Percentiles rank a stretch among this genome's conserved stretches.
phyloP scores from a whole-genome alignment of 2,888 invertebrate species.

The Andrena bucephala region DNA sequence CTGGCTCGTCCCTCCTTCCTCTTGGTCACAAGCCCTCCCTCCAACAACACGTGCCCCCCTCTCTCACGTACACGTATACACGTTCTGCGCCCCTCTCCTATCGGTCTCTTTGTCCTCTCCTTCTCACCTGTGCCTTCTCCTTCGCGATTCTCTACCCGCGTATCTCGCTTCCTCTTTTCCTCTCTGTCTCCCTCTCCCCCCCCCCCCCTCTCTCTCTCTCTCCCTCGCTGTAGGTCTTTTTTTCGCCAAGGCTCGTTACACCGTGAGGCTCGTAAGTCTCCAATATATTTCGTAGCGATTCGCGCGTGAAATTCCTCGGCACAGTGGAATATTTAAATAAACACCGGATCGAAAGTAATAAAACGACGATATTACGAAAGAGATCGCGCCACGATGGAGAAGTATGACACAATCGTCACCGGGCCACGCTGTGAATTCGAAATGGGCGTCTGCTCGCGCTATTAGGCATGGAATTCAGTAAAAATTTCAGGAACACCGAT shows the following conservation, averaged over 20 bases:
- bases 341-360: slow-evolving; percentile 24
- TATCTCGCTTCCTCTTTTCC: slow-evolving; percentile 33
- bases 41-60: slow-evolving; percentile 44
- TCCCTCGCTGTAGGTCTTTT: neutral
- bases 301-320: slow-evolving; percentile 37
- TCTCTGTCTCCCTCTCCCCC: slow-evolving; percentile 26
- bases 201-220: neutral
- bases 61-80: neutral
- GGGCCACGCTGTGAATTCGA: slow-evolving; percentile 24
- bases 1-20: slow-evolving; percentile 74
- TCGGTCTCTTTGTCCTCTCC: slow-evolving; percentile 58
- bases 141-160: slow-evolving; percentile 42
- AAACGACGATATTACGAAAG: slow-evolving; percentile 15
- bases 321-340: slow-evolving; percentile 18
- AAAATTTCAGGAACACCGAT: neutral
- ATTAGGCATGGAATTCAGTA: slow-evolving; percentile 9
- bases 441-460: slow-evolving; percentile 10
- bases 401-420: slow-evolving; percentile 14
- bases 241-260: slow-evolving; percentile 42
- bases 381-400: slow-evolving; percentile 5
- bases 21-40: slow-evolving; percentile 64
- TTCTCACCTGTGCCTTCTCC: slow-evolving; percentile 57
- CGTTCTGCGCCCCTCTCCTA: slow-evolving; percentile 33
- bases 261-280: slow-evolving; percentile 34
- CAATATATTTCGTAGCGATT: slow-evolving; percentile 58